Conservation (phyloP, 2,888 invertebrate genomes). For the Hyposoter didymator region DNA sequence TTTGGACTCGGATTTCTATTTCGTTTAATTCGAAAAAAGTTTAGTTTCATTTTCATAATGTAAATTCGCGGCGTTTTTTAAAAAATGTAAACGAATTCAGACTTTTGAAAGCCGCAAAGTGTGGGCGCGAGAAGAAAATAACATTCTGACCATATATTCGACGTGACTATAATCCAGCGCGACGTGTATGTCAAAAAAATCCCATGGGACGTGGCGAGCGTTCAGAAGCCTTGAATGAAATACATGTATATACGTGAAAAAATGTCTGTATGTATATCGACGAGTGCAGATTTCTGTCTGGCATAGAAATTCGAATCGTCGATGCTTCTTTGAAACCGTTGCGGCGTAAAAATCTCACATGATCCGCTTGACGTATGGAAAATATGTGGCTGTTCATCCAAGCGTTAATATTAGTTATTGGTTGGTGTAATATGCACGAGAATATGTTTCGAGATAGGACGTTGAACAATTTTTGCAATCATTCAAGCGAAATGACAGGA, state of each 20-base stretch:
- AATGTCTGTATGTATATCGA: neutral
- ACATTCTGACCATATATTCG: conserved; percentile 13
- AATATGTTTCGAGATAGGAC: neutral
- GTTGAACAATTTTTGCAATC: conserved; percentile 12
- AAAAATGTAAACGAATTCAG: conserved; percentile 3
- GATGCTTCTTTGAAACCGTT: conserved; percentile 42
- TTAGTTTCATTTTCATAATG: no score
- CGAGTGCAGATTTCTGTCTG: conserved; percentile 2
- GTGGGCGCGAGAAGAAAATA: conserved; percentile 11
- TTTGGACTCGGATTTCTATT: no score
- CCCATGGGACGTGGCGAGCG: conserved; percentile 9
- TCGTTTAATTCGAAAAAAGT: no score
- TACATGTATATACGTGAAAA: neutral
- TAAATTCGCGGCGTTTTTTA: neutral
- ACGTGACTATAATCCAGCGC: conserved; percentile 1
- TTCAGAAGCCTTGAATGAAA: neutral
- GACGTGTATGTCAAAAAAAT: conserved; percentile 27
- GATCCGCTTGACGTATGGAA: conserved; percentile 56
- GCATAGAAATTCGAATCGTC: conserved; percentile 43
- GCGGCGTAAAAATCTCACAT: conserved; percentile 44
- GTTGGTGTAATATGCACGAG: neutral
- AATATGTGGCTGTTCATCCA: conserved; percentile 36
- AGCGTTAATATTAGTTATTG: conserved; percentile 58
- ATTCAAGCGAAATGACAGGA: conserved; percentile 11
- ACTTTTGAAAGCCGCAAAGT: conserved; percentile 5